Conservation (phyloP, 2,888 invertebrate species). For the Brenthis ino region DNA sequence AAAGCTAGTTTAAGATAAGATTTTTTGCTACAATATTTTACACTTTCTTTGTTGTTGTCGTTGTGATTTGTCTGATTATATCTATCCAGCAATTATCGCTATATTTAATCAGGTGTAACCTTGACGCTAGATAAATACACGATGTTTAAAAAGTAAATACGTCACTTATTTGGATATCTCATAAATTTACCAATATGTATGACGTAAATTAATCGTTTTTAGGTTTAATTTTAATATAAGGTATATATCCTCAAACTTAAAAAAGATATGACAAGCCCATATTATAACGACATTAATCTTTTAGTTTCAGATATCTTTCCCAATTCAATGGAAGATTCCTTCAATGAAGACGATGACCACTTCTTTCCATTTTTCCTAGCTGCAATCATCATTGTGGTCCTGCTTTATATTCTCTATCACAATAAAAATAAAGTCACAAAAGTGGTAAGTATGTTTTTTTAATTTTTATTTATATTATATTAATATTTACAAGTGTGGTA, state of each 20-base stretch:
- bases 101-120: conserved; percentile 34
- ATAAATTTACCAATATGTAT: too few species aligned
- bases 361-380: conserved; percentile 76
- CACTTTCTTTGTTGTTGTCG: too few species aligned
- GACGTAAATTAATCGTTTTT: too few species aligned
- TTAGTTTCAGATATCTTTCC: conserved; percentile 58
- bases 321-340: conserved; percentile 56
- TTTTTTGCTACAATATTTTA: too few species aligned
- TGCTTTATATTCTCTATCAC: conserved; percentile 71
- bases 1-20: too few species aligned
- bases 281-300: neutral
- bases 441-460: conserved; percentile 59
- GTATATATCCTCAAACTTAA: too few species aligned
- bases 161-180: too few species aligned
- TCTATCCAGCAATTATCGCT: conserved; percentile 17
- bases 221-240: too few species aligned
- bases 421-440: conserved; percentile 75
- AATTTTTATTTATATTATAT: neutral
- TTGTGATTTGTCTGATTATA: conserved; percentile 25
- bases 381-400: conserved; percentile 61
- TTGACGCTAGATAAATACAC: conserved; percentile 12
- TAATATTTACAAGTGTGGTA: neutral
- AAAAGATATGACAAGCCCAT: too few species aligned
- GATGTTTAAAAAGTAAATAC: neutral
- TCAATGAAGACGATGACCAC: conserved; percentile 62